Evolutionary conservation across 2,888 invertebrate species (phyloP), one percentile per base, ranked within the genome.

Genomic region (Stenichneumon culpator): DNA sequence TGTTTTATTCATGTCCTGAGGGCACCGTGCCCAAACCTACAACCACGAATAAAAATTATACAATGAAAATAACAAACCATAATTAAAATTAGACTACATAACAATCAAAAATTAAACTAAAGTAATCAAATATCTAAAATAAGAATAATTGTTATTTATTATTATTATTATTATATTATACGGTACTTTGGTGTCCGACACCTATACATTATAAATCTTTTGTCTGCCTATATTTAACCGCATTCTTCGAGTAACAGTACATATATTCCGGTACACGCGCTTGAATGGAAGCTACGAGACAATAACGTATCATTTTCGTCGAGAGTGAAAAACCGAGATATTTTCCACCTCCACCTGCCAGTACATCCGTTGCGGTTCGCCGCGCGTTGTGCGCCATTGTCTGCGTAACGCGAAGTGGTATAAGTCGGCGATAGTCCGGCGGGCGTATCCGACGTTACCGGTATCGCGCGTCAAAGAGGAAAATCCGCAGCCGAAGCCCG

Each of bases 401-500:
- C 25, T 57, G 57, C 25, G 57, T 14, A 50, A 74, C 54, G 39
- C 63, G 74, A 68, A 83, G 83, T 83, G 25, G 83, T 74, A 44
- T 60, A 68, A 79, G 83, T 79, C 83, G 73, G 74, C 77, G 79
- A 54, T 57, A 68, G 73, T 83, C 83, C 73, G 83, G 63, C 79
- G 16, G 28, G 63, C 47, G 69, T 57, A 44, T 78, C 11, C 57
- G 67, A 72, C 77, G 72, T 79, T 69, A 67, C 60, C 65, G 74
- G 79, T 50, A 73, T 81, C 86, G 84, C 84, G 88, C 88, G 88
- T 90, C 91, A 89, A 85, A 89, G 90, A 87, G 87, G 88, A 87
- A 88, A 91, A 91, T 88, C 90, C 90, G 88, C 52, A 60, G 50
- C 50, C 44, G 88, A 89, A 91, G 90, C 89, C 90, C 91, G 90